phyloP scores from a whole-genome alignment of 2,888 invertebrate species.

The Ochropacha duplaris region DNA sequence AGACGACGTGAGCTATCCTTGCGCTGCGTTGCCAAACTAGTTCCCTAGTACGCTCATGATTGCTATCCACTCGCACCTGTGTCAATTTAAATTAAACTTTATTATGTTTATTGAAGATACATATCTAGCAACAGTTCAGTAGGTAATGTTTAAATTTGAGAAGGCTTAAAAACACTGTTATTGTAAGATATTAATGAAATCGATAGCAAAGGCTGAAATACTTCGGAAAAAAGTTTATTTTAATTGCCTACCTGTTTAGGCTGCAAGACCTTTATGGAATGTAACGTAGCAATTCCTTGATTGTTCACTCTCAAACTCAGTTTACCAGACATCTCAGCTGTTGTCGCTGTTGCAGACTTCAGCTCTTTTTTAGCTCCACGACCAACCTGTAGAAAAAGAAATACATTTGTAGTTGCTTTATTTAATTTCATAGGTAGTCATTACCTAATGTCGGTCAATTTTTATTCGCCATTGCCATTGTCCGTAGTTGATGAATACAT shows the following conservation, averaged over 20 bases:
- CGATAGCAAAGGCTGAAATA: background rate
- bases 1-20: slow-evolving; percentile 92
- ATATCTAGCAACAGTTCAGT: background rate
- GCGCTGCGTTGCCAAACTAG: slow-evolving; percentile 92
- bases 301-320: slow-evolving; percentile 89
- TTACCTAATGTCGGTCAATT: background rate
- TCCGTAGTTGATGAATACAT: too few relatives aligned
- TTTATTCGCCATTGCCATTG: background rate
- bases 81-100: slow-evolving; percentile 20
- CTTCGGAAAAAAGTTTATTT: background rate
- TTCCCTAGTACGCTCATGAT: slow-evolving; percentile 92
- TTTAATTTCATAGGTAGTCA: too few relatives aligned
- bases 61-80: slow-evolving; percentile 93
- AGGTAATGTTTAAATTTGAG: background rate
- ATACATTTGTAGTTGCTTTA: background rate
- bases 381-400: slow-evolving; percentile 83
- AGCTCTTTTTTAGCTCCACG: slow-evolving; percentile 91
- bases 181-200: background rate
- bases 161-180: background rate
- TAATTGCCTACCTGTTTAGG: slow-evolving; percentile 92
- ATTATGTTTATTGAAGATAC: background rate
- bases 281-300: slow-evolving; percentile 91
- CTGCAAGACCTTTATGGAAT: slow-evolving; percentile 92
- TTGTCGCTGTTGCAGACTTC: slow-evolving; percentile 93
- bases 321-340: slow-evolving; percentile 93